Conservation (phyloP, 2,113 vertebrate species). For the Tringa solitaria region DNA sequence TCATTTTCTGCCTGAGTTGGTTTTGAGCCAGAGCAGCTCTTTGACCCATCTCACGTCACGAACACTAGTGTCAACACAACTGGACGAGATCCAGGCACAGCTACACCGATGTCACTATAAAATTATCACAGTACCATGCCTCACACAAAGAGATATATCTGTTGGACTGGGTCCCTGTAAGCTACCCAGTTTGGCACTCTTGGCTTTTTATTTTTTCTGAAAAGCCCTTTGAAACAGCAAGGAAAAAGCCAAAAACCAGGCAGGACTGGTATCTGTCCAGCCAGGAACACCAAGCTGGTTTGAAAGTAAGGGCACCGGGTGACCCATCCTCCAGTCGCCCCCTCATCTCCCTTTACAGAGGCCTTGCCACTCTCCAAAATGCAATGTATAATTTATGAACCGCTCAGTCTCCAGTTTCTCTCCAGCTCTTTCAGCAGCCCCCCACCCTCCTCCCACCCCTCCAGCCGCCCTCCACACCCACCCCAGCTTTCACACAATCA, state of each 20-base stretch:
- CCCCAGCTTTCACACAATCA: background rate
- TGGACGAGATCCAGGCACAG: background rate
- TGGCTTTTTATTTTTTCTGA: background rate
- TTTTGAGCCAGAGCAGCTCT: background rate
- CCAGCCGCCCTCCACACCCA: background rate
- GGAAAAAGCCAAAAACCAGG: background rate
- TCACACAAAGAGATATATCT: fast-evolving
- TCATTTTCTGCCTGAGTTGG: background rate
- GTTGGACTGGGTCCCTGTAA: background rate
- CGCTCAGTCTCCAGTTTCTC: fast-evolving
- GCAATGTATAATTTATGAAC: fast-evolving
- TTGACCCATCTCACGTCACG: background rate
- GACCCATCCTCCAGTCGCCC: background rate
- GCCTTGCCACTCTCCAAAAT: background rate
- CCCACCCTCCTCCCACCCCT: too few species aligned
- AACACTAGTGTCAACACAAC: too few species aligned
- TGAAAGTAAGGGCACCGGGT: background rate
- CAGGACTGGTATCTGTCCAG: fast-evolving
- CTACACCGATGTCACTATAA: background rate
- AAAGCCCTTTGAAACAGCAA: background rate
- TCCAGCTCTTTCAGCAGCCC: background rate
- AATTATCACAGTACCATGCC: background rate
- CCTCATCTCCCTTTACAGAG: background rate
- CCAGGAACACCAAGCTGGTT: background rate
- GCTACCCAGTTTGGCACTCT: background rate